phyloP scores from a whole-genome alignment of 2,888 invertebrate genomes.

The Cataglyphis cursor region DNA sequence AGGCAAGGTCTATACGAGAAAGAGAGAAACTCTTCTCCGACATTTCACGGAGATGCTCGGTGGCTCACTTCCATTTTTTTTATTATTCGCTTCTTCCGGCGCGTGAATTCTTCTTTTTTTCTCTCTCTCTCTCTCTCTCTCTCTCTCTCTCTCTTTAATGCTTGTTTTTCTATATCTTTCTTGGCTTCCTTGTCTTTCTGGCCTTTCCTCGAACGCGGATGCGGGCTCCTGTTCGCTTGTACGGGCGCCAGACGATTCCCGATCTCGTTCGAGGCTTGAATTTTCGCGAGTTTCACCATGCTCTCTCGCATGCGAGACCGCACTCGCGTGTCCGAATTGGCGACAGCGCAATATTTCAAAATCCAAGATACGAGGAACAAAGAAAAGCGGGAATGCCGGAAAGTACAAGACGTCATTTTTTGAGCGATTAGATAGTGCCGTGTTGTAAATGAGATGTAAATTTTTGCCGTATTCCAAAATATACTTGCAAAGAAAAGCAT shows the following conservation, averaged over 20 bases:
- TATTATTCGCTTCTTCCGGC: conserved; percentile 59
- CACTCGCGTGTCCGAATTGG: conserved; percentile 28
- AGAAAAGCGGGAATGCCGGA: background rate
- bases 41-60: conserved; percentile 71
- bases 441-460: conserved; percentile 5
- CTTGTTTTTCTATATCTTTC: background rate
- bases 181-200: background rate
- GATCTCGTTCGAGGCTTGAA: background rate
- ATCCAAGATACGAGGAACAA: background rate
- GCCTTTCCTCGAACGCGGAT: conserved; percentile 35
- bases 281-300: conserved; percentile 50
- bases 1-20: conserved; percentile 58
- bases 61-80: conserved; percentile 71
- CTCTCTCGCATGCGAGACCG: conserved; percentile 34
- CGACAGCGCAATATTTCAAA: conserved; percentile 31
- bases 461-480: background rate
- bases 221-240: conserved; percentile 29
- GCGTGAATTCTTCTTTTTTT: conserved; percentile 4
- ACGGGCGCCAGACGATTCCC: conserved; percentile 3
- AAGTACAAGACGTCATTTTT: background rate
- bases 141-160: conserved; percentile 24
- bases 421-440: background rate
- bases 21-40: conserved; percentile 69
- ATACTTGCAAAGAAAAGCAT: background rate
- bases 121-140: background rate